phyloP scores from a whole-genome alignment of 92 coral and sea anemone species.

The Heteractis magnifica region DNA sequence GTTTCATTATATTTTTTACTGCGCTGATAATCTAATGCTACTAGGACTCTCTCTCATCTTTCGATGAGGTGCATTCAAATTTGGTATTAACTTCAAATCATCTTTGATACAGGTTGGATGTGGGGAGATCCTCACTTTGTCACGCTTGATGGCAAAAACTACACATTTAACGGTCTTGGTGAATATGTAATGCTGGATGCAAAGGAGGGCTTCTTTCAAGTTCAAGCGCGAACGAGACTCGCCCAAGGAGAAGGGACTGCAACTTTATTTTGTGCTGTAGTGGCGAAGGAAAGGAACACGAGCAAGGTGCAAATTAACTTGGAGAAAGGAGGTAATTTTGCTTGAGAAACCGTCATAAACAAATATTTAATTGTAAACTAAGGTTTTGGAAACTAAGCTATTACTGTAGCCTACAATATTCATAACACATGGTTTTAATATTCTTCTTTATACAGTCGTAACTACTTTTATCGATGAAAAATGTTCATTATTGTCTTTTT shows the following conservation, averaged over 20 bases:
- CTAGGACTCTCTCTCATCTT: no score
- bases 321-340: constrained; percentile 27
- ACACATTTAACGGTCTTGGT: constrained; percentile 66
- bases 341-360: not conserved
- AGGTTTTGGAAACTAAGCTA: no score
- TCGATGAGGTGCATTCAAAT: no score
- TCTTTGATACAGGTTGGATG: not conserved
- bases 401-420: no score
- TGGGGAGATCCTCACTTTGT: constrained; percentile 26
- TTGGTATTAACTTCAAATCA: not conserved
- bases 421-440: no score
- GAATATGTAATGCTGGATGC: constrained; percentile 57
- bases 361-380: no score
- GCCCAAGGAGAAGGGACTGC: constrained; percentile 61
- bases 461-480: no score
- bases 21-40: no score
- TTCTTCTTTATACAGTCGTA: no score
- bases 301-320: constrained; percentile 47
- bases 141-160: constrained; percentile 51
- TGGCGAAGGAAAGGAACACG: constrained; percentile 38
- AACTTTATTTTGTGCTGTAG: constrained; percentile 58
- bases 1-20: no score
- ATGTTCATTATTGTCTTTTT: not conserved
- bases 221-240: constrained; percentile 36
- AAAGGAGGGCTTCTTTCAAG: constrained; percentile 35